These are phyloP conservation scores for Spinus olivaceus DNA, from an alignment of 2,797 vertebrate species.

Conservation along the genomic window DNA sequence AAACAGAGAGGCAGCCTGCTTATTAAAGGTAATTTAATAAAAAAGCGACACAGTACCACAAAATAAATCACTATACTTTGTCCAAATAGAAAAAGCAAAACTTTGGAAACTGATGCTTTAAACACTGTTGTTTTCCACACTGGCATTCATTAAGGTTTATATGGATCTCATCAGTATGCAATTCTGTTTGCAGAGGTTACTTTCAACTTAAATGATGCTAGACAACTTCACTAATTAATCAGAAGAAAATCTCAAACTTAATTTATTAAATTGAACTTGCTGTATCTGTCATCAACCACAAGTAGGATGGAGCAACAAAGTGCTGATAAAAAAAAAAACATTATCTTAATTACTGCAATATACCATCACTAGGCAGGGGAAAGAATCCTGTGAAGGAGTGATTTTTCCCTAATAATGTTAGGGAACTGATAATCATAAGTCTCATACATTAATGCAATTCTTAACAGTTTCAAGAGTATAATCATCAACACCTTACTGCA, in stretches of 20 bases:
- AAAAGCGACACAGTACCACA: neutral
- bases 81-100: neutral
- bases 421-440: neutral
- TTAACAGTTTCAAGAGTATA: neutral
- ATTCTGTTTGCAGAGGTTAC: neutral
- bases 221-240: neutral
- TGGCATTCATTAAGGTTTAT: neutral
- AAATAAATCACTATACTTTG: neutral
- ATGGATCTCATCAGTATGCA: neutral
- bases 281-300: neutral
- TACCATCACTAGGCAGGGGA: neutral
- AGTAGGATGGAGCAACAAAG: neutral
- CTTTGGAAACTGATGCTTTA: neutral
- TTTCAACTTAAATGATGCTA: neutral
- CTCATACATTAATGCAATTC: neutral
- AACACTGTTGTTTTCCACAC: neutral
- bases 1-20: neutral
- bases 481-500: neutral
- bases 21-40: conserved; percentile 23
- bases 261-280: neutral
- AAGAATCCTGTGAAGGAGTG: neutral
- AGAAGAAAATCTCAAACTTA: neutral
- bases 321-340: neutral
- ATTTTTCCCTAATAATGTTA: neutral
- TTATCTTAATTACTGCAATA: neutral